These are phyloP conservation scores for Lycorma delicatula DNA, from an alignment of 1,140 invertebrate species.

Conservation along the genomic window DNA sequence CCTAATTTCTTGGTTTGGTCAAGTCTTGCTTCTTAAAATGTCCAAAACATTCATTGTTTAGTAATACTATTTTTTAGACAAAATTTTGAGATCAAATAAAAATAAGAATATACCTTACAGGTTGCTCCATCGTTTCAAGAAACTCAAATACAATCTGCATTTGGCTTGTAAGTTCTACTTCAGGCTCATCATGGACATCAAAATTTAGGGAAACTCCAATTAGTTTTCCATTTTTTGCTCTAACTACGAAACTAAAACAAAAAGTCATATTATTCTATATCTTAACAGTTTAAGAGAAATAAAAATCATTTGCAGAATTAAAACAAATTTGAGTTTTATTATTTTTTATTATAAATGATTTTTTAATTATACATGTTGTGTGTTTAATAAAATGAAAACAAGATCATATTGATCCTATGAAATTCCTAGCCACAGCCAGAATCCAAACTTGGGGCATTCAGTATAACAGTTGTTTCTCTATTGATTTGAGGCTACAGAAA, in stretches of 20 bases:
- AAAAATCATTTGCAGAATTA: background rate
- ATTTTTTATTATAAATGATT: background rate
- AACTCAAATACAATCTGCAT: constrained; percentile 67
- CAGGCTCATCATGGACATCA: constrained; percentile 67
- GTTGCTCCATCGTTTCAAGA: constrained; percentile 62
- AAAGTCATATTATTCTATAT: background rate
- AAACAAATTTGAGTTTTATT: background rate
- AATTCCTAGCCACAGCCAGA: no score
- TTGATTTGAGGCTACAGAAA: no score
- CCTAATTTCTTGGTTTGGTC: background rate
- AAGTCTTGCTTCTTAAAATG: background rate
- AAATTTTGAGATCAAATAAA: background rate
- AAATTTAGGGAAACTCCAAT: constrained; percentile 66
- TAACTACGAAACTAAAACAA: constrained; percentile 54
- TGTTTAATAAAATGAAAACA: background rate
- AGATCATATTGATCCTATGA: no score
- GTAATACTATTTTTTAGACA: background rate
- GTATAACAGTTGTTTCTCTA: no score
- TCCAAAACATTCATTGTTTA: background rate
- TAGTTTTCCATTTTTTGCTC: constrained; percentile 35
- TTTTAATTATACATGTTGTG: background rate
- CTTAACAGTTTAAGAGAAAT: background rate
- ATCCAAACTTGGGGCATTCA: no score
- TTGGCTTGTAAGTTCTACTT: constrained; percentile 52
- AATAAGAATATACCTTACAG: constrained; percentile 47